These are phyloP conservation scores for Glareola pratincola DNA, from an alignment of 2,113 vertebrate species.

Conservation along the genomic window DNA sequence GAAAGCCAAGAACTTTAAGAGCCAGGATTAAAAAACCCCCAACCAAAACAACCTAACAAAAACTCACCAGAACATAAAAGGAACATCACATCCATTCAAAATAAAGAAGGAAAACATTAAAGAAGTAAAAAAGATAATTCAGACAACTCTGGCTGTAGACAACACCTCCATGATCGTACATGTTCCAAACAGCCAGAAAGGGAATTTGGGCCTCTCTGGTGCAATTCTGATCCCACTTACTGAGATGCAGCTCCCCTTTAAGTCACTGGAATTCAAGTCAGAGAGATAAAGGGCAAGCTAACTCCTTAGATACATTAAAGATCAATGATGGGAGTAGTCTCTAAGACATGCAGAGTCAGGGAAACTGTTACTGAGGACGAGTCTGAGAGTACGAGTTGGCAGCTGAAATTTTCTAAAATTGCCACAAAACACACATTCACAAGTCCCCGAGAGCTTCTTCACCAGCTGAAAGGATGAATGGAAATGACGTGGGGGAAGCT, in stretches of 20 bases:
- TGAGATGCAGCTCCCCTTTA: neutral
- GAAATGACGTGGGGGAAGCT: neutral
- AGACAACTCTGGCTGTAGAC: neutral
- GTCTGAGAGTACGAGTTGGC: neutral
- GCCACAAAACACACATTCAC: neutral
- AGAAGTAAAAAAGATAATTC: neutral
- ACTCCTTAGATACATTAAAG: neutral
- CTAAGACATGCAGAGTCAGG: neutral
- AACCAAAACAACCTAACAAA: neutral
- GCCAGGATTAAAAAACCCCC: neutral
- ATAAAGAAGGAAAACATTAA: neutral
- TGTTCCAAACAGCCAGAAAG: neutral
- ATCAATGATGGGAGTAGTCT: neutral
- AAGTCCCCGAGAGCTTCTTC: neutral
- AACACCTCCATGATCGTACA: neutral
- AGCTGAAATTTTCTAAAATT: neutral
- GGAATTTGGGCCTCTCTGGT: neutral
- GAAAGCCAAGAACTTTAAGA: neutral
- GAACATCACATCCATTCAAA: neutral
- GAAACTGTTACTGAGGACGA: neutral
- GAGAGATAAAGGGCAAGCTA: neutral
- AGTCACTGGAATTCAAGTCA: neutral
- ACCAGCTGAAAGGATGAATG: neutral
- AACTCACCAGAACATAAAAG: neutral
- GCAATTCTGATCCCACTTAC: neutral